A percentile compares a stretch with the other conserved stretches of the same genome.
Evolutionary conservation across 2,113 vertebrate species (phyloP).

Genomic region (Leptosomus discolor): DNA sequence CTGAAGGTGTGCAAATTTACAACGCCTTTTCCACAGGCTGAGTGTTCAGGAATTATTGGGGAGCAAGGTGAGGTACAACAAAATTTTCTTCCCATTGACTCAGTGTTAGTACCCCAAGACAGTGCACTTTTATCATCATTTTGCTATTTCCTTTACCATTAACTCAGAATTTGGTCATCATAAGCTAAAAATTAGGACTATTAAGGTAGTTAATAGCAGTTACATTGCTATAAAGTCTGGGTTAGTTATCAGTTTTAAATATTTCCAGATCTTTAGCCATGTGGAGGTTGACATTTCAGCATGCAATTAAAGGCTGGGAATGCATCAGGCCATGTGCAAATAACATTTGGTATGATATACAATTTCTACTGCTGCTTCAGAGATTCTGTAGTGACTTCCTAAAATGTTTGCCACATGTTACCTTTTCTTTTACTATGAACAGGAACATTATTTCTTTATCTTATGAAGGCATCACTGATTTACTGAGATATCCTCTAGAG

Average conservation of each 20-base stretch:
- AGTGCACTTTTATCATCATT: not conserved
- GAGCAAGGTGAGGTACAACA: not conserved
- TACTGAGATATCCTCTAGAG: not conserved
- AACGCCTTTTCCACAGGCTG: not conserved
- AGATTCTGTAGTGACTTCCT: not conserved
- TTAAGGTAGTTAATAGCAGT: not conserved
- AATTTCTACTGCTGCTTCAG: not conserved
- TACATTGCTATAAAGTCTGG: not conserved
- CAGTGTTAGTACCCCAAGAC: not conserved
- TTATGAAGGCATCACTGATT: not conserved
- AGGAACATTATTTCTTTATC: not conserved
- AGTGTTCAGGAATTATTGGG: not conserved
- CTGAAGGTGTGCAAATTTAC: not conserved
- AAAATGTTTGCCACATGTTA: not conserved
- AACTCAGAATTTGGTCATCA: not conserved
- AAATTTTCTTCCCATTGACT: not conserved
- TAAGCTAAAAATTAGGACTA: not conserved
- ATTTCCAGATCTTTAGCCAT: not conserved
- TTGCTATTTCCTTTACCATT: not conserved
- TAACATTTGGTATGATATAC: not conserved
- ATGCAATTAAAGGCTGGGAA: not conserved
- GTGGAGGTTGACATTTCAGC: not conserved
- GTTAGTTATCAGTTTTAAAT: not conserved
- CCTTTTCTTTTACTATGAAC: not conserved
- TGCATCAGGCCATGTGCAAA: fast-evolving